A percentile compares a stretch with the other conserved stretches of the same genome.
phyloP scores from a whole-genome alignment of 2,797 vertebrate genomes.

The Pseudochaenichthys georgianus region DNA sequence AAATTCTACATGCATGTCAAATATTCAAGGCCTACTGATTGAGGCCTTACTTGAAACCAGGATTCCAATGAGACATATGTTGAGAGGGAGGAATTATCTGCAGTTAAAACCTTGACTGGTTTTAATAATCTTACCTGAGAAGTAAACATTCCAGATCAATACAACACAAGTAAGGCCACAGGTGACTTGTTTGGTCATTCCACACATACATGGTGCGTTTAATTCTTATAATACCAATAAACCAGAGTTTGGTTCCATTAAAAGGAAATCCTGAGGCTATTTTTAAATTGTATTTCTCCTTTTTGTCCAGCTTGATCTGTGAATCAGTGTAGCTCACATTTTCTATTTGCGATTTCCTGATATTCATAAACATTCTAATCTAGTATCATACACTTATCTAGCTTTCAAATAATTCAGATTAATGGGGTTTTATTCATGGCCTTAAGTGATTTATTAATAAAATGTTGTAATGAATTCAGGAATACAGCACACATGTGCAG shows the following conservation, averaged over 20 bases:
- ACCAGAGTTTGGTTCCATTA: slow-evolving; percentile 34
- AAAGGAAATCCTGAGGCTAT: slow-evolving; percentile 23
- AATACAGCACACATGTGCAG: slow-evolving; percentile 4
- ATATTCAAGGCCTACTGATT: slow-evolving; percentile 36
- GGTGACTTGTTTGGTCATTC: slow-evolving; percentile 19
- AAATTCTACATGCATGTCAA: slow-evolving; percentile 49
- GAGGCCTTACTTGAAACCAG: neutral
- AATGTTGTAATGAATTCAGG: too few species aligned
- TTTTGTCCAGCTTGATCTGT: slow-evolving; percentile 13
- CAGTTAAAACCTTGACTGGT: slow-evolving; percentile 34
- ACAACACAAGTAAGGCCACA: slow-evolving; percentile 37
- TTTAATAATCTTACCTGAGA: slow-evolving; percentile 44
- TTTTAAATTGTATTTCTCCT: slow-evolving; percentile 36
- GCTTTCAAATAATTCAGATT: neutral
- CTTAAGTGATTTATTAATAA: slow-evolving; percentile 22
- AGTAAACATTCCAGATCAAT: slow-evolving; percentile 46
- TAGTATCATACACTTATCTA: neutral
- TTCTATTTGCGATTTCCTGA: slow-evolving; percentile 15
- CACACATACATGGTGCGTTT: slow-evolving; percentile 35
- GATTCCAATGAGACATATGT: slow-evolving; percentile 3
- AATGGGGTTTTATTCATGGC: slow-evolving; percentile 27
- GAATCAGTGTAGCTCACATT: slow-evolving; percentile 18
- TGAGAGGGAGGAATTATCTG: neutral
- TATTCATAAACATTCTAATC: slow-evolving; percentile 3
- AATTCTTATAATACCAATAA: slow-evolving; percentile 40